Percentiles rank a stretch among this genome's conserved stretches.
phyloP scores from a whole-genome alignment of 2,113 vertebrate species.

The Azemiops feae region DNA sequence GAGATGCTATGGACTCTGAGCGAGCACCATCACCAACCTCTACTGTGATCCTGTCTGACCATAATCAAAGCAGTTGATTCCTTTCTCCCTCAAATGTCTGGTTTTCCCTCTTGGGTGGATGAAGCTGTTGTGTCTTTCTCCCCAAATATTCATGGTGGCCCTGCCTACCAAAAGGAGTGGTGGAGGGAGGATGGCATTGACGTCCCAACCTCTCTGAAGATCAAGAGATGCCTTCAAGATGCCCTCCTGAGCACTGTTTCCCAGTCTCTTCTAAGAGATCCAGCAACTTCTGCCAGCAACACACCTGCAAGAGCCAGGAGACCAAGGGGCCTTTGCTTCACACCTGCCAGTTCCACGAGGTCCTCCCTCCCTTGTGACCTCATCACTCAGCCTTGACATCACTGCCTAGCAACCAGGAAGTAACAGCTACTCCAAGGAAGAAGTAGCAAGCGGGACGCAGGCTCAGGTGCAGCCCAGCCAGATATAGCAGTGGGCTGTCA shows the following conservation, averaged over 20 bases:
- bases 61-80: neutral
- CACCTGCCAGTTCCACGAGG: no score
- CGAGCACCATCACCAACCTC: neutral
- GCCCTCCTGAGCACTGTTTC: neutral
- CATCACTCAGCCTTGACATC: neutral
- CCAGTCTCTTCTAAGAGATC: neutral
- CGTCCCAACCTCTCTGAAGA: neutral
- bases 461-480: neutral
- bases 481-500: neutral
- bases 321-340: neutral
- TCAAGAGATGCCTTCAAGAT: neutral
- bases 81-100: neutral
- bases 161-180: neutral
- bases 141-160: neutral
- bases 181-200: neutral
- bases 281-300: neutral
- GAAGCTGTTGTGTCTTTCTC: neutral
- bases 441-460: neutral
- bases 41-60: neutral
- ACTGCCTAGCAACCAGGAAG: neutral
- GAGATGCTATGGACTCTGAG: neutral
- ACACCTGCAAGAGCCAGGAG: neutral
- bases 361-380: slow-evolving; percentile 9
- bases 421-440: neutral
- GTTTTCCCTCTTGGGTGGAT: neutral